Percentiles rank a stretch among this genome's conserved stretches.
phyloP scores from a whole-genome alignment of 2,113 vertebrate genomes.

The Polypterus bichir region DNA sequence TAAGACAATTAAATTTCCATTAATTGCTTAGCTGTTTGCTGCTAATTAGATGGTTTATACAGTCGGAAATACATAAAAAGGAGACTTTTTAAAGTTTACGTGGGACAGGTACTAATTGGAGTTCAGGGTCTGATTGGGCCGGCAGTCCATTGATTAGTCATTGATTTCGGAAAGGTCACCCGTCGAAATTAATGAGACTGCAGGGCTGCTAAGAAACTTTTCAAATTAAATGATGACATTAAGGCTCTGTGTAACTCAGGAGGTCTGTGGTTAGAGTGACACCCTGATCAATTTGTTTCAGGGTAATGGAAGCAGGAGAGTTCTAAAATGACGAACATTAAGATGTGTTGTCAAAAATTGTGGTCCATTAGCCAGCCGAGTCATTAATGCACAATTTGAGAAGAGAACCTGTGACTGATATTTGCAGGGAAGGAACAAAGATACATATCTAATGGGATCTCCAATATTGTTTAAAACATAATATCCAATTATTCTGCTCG shows the following conservation, averaged over 20 bases:
- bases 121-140: conserved; percentile 27
- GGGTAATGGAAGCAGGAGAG: conserved; percentile 25
- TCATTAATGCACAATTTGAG: too few species aligned
- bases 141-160: conserved; percentile 48
- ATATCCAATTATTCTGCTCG: too few species aligned
- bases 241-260: conserved; percentile 7
- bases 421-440: too few species aligned
- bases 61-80: neutral
- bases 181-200: conserved; percentile 35
- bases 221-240: conserved; percentile 38
- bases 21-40: neutral
- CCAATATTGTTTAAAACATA: too few species aligned
- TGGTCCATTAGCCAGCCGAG: neutral
- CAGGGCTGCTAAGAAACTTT: conserved; percentile 17
- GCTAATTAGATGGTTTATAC: conserved; percentile 1
- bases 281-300: conserved; percentile 25
- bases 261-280: conserved; percentile 25
- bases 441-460: too few species aligned
- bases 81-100: conserved; percentile 6
- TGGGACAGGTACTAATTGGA: conserved; percentile 38
- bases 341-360: conserved; percentile 9
- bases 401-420: too few species aligned
- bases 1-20: neutral
- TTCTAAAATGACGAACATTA: conserved; percentile 20
- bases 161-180: conserved; percentile 50